Percentiles rank a stretch among this genome's conserved stretches.
Conservation (phyloP, 2,888 invertebrate species). For the Morpho achilles region DNA sequence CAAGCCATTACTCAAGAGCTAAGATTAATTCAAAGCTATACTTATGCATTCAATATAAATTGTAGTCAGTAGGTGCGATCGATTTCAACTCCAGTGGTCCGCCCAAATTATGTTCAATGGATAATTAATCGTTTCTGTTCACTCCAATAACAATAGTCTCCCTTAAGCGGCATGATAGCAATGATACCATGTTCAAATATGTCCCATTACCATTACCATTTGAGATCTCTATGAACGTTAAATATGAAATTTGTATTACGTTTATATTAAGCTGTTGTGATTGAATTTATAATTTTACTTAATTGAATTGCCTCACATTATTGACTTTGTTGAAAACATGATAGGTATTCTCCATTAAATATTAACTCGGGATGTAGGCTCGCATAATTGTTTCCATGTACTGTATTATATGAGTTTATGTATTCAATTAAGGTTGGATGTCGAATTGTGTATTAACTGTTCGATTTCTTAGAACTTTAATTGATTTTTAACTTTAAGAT, state of each 20-base stretch:
- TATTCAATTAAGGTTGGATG: too few relatives aligned
- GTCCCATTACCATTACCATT: constrained; percentile 1
- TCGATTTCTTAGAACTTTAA: too few relatives aligned
- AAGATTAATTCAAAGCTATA: constrained; percentile 3
- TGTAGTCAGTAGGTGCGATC: constrained; percentile 49
- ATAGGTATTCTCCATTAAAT: neutral
- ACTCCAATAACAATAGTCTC: constrained; percentile 46
- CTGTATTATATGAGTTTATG: too few relatives aligned
- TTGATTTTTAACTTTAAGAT: too few relatives aligned
- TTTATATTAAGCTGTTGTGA: constrained; percentile 2
- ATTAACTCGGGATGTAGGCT: too few relatives aligned
- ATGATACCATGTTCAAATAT: constrained; percentile 9
- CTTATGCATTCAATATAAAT: constrained; percentile 39
- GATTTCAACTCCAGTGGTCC: constrained; percentile 54
- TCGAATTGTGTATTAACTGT: too few relatives aligned
- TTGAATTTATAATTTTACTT: constrained; percentile 6
- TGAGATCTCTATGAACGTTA: constrained; percentile 14
- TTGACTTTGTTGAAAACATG: neutral
- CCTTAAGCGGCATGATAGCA: constrained; percentile 19
- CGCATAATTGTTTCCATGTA: too few relatives aligned
- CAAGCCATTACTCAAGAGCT: too few relatives aligned
- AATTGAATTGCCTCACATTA: neutral
- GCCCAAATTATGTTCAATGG: constrained; percentile 77
- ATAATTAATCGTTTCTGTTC: constrained; percentile 72
- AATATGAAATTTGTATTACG: constrained; percentile 10